phyloP scores from a whole-genome alignment of 2,888 invertebrate genomes.

The Nematopogon swammerdamellus region DNA sequence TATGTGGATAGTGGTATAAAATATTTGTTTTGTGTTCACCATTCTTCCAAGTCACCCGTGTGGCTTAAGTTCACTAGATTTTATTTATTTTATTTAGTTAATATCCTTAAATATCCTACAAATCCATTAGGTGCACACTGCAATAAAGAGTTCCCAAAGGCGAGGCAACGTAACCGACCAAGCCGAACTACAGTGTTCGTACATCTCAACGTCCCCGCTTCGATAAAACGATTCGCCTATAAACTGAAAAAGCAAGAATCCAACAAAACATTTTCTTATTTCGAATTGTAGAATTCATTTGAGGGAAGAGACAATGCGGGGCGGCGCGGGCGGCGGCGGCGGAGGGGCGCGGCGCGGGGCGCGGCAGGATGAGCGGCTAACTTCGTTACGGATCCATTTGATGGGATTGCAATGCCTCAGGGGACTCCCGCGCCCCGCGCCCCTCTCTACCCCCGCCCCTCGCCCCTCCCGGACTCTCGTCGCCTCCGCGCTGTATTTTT shows the following conservation, averaged over 20 bases:
- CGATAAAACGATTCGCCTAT: slow-evolving; percentile 25
- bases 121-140: too few relatives aligned
- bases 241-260: slow-evolving; percentile 52
- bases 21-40: too few relatives aligned
- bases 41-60: too few relatives aligned
- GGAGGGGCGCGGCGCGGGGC: slow-evolving; percentile 25
- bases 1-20: too few relatives aligned
- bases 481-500: slow-evolving; percentile 46
- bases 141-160: too few relatives aligned
- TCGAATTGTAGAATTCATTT: slow-evolving; percentile 59
- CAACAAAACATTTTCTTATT: slow-evolving; percentile 59
- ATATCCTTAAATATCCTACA: too few relatives aligned
- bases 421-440: slow-evolving; percentile 31
- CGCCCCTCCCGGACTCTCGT: slow-evolving; percentile 15
- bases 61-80: too few relatives aligned
- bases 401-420: slow-evolving; percentile 66
- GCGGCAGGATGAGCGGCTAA: slow-evolving; percentile 57
- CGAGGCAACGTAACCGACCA: too few relatives aligned
- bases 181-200: too few relatives aligned
- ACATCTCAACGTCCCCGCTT: not conserved
- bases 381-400: slow-evolving; percentile 78
- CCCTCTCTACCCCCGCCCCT: slow-evolving; percentile 19
- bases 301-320: slow-evolving; percentile 54
- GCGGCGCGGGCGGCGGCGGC: slow-evolving; percentile 2
- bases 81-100: too few relatives aligned